Evolutionary conservation across 2,113 vertebrate genomes (phyloP), one percentile per base, ranked within the genome.

Genomic region (Nyctibius bracteatus): DNA sequence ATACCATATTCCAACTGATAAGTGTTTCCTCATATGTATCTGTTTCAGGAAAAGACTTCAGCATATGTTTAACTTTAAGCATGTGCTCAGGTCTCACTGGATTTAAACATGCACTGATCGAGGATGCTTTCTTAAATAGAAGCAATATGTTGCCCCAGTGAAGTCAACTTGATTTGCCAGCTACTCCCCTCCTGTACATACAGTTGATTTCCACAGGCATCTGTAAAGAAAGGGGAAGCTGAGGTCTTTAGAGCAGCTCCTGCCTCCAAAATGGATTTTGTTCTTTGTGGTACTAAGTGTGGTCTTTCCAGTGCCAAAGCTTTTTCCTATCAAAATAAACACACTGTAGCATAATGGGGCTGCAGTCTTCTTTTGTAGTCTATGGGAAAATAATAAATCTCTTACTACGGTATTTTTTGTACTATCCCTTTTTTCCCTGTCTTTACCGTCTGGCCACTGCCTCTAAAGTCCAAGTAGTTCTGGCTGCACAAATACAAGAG

Each of bases 101-200:
- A 59, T 93, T 95, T 96, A 88, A 96, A 88, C 80, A 79, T 33
- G 66, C 37, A 15, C 78, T 49, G 65, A 21, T 51, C 0, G 10
- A 83, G 83, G 80, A 86, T 94, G 86, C 49, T 96, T 96, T 92
- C 83, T 75, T 92, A 94, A 93, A 95, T 94, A 66, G 77, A 93
- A 94, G 77, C 88, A 92, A 86, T 71, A 95, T 94, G 94, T 92
- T 90, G 79, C 67, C 83, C 72, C 72, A 75, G 65, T 91, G 86
- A 93, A 91, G 85, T 57, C 75, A 46, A 23, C 47, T 90, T 31
- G 35, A 46, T 94, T 90, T 93, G 63, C 74, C 92, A 93, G 8
- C 67, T 67, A 14, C 63, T 88, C 21, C 63, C 24, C 65, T 95
- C 54, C 41, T 54, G 21, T 72, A 37, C 57, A 14, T 23, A 28